phyloP scores from a whole-genome alignment of 1,140 invertebrate species.

The Pectinophora gossypiella region DNA sequence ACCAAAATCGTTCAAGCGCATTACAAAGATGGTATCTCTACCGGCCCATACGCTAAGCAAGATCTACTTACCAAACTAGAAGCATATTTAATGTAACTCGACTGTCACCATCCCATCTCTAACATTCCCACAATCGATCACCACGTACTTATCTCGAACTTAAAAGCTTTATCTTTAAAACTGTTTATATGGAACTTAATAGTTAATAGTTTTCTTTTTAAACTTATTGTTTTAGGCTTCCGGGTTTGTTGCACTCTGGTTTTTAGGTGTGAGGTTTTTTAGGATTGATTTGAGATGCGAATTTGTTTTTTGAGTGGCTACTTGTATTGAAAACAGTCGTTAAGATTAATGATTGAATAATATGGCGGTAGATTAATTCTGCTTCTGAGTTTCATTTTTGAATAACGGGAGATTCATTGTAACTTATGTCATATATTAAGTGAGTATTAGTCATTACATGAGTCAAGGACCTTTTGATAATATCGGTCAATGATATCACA shows the following conservation, averaged over 20 bases:
- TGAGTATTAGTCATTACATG: too few relatives aligned
- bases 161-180: conserved; percentile 62
- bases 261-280: background rate
- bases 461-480: too few relatives aligned
- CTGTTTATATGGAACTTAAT: conserved; percentile 37
- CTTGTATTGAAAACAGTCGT: too few relatives aligned
- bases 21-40: conserved; percentile 43
- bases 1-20: conserved; percentile 23
- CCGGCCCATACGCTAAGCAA: conserved; percentile 40
- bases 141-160: conserved; percentile 44
- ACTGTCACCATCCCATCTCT: conserved; percentile 50
- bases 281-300: too few relatives aligned
- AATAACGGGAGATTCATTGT: too few relatives aligned
- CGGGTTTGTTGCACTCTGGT: conserved; percentile 13
- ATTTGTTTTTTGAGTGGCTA: too few relatives aligned
- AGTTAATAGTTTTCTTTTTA: conserved; percentile 20
- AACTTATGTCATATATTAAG: too few relatives aligned
- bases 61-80: conserved; percentile 35
- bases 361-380: too few relatives aligned
- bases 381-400: too few relatives aligned
- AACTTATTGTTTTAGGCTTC: conserved; percentile 23
- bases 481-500: too few relatives aligned
- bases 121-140: conserved; percentile 67
- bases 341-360: too few relatives aligned
- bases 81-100: conserved; percentile 52